Conservation (phyloP, 2,888 invertebrate genomes). For the Pelosia muscerda region DNA sequence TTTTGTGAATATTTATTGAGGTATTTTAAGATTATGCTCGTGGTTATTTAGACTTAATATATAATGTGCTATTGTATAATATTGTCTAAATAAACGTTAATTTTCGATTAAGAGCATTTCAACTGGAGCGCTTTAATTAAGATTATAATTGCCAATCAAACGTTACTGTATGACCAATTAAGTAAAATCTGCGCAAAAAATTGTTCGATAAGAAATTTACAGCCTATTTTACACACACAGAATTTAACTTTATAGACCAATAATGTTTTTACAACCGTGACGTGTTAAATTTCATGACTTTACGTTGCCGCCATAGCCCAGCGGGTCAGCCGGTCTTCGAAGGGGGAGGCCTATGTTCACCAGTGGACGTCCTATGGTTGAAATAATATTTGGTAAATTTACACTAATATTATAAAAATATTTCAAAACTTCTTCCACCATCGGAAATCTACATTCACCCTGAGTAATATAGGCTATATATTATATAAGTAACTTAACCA, state of each 20-base stretch:
- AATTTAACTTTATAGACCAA: slow-evolving; percentile 11
- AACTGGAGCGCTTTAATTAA: slow-evolving; percentile 32
- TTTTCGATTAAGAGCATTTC: background rate
- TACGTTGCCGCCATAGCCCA: no score
- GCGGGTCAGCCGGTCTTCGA: no score
- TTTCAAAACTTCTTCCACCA: no score
- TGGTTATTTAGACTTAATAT: background rate
- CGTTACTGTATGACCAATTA: slow-evolving; percentile 50
- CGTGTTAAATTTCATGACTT: background rate
- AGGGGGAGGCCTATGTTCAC: no score
- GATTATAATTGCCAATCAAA: slow-evolving; percentile 46
- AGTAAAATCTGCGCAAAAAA: slow-evolving; percentile 34
- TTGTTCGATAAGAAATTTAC: slow-evolving; percentile 40
- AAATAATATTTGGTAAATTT: no score
- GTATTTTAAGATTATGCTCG: background rate
- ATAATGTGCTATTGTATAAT: background rate
- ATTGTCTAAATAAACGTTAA: background rate
- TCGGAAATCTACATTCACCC: no score
- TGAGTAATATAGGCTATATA: no score
- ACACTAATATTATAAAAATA: no score
- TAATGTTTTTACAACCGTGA: background rate
- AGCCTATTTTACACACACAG: slow-evolving; percentile 3
- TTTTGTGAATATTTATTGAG: no score
- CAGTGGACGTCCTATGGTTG: no score
- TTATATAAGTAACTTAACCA: no score